Percentiles rank a stretch among this genome's conserved stretches.
These are phyloP conservation scores for Julus scanicus DNA, from an alignment of 2,888 invertebrate species.

Conservation along the genomic window DNA sequence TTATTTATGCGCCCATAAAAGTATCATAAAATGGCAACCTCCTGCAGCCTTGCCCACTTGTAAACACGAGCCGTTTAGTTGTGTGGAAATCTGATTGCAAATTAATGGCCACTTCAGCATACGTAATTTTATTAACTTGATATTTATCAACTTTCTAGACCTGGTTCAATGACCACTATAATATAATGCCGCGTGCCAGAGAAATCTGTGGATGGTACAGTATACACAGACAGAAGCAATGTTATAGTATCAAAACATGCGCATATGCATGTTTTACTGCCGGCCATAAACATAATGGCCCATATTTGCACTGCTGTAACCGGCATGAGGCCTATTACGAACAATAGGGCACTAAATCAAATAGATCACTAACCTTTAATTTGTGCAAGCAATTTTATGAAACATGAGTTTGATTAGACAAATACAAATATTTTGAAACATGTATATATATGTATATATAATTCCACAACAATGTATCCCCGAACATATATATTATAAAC, in stretches of 20 bases:
- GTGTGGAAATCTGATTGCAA: constrained; percentile 19
- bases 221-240: background rate
- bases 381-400: background rate
- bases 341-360: background rate
- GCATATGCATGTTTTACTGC: background rate
- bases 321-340: background rate
- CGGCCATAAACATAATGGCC: background rate
- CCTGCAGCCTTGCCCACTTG: constrained; percentile 42
- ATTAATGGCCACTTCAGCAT: constrained; percentile 42
- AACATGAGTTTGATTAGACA: too few relatives aligned
- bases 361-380: background rate
- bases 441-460: too few relatives aligned
- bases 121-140: constrained; percentile 40
- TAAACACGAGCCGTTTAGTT: constrained; percentile 23
- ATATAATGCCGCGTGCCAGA: background rate
- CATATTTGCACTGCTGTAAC: background rate
- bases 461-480: too few relatives aligned
- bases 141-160: constrained; percentile 21
- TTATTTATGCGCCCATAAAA: constrained; percentile 37
- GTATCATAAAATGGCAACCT: constrained; percentile 36
- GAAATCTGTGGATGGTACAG: background rate
- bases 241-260: background rate
- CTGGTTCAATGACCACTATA: constrained; percentile 16
- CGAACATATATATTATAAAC: too few relatives aligned
- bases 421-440: too few relatives aligned